Evolutionary conservation across 2,888 invertebrate genomes (phyloP).

Genomic region (Phoronis australis): DNA sequence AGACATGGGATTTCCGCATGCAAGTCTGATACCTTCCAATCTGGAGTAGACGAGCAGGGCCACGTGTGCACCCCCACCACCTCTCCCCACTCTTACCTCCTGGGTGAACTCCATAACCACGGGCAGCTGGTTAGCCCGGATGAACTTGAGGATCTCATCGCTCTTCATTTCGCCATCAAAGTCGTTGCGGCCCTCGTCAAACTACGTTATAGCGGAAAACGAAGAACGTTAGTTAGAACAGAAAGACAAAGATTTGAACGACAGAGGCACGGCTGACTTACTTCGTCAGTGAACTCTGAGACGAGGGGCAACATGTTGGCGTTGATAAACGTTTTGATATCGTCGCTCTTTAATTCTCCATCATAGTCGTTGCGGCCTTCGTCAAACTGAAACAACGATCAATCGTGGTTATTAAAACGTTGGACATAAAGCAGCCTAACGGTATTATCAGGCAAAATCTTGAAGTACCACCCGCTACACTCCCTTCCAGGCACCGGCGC

Average conservation of each 20-base stretch:
- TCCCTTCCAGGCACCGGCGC: no score
- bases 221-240: no score
- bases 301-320: slow-evolving; percentile 81
- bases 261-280: slow-evolving; percentile 22
- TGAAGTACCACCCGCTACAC: no score
- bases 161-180: slow-evolving; percentile 57
- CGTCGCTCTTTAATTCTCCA: slow-evolving; percentile 60
- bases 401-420: no score
- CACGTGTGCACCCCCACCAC: no score
- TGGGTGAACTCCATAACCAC: slow-evolving; percentile 93
- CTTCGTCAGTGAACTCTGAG: slow-evolving; percentile 92
- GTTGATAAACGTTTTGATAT: slow-evolving; percentile 75
- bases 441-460: no score
- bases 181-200: slow-evolving; percentile 50
- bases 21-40: no score
- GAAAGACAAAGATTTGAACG: no score
- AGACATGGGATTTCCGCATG: no score
- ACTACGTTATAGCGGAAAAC: slow-evolving; percentile 30
- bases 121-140: slow-evolving; percentile 78
- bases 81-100: slow-evolving; percentile 62
- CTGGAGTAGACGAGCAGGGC: no score
- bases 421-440: no score
- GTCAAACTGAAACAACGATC: slow-evolving; percentile 40
- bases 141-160: slow-evolving; percentile 74
- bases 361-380: slow-evolving; percentile 46